Conservation (phyloP, 2,113 vertebrate species). For the Sisor rabdophorus region DNA sequence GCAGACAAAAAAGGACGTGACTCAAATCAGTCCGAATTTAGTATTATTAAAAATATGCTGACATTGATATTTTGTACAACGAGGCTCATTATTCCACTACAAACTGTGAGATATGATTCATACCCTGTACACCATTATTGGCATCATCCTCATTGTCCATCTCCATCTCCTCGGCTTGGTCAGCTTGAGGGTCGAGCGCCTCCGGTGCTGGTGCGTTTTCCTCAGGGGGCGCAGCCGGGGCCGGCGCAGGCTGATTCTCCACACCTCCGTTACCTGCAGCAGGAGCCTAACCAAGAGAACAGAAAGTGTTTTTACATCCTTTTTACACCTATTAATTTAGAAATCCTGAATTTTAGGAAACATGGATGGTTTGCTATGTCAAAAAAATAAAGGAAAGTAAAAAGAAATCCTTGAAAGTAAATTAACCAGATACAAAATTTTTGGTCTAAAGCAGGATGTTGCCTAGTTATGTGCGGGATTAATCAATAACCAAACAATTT, state of each 20-base stretch:
- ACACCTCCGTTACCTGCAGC: constrained; percentile 75
- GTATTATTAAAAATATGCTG: no score
- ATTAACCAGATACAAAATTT: neutral
- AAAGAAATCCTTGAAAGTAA: neutral
- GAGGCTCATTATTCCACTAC: neutral
- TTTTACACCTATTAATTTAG: no score
- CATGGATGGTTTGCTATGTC: neutral
- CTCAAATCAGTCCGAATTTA: neutral
- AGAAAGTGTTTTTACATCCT: neutral
- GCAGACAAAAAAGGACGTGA: neutral
- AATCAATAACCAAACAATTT: no score
- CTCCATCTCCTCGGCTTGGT: constrained; percentile 84
- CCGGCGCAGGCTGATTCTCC: constrained; percentile 73
- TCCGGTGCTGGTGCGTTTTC: constrained; percentile 76
- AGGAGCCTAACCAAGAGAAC: constrained; percentile 64
- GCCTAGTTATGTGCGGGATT: no score
- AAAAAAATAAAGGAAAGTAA: neutral
- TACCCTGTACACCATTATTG: constrained; percentile 89
- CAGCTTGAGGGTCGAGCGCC: constrained; percentile 76
- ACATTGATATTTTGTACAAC: neutral
- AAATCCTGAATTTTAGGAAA: no score
- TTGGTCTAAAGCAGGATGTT: neutral
- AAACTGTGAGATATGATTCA: neutral
- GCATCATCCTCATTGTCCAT: constrained; percentile 87
- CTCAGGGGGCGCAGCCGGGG: constrained; percentile 70